Conservation (phyloP, 2,113 vertebrate genomes). For the Erythrolamprus reginae region DNA sequence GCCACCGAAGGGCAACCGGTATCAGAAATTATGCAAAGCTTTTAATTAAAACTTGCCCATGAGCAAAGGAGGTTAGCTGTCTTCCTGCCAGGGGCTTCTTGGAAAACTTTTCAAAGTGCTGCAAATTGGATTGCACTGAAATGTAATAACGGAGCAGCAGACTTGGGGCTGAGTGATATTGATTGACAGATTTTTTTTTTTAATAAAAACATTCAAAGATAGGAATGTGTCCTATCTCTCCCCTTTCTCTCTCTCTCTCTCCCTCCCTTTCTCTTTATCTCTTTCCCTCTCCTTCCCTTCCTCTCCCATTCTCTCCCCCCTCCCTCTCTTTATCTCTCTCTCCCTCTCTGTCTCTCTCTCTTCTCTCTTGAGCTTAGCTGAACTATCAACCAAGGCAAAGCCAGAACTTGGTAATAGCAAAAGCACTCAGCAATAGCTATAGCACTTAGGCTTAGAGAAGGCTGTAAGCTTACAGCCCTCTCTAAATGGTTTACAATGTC, state of each 20-base stretch:
- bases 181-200: slow-evolving; percentile 10
- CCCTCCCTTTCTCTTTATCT: too few species aligned
- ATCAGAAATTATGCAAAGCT: slow-evolving; percentile 37
- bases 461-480: too few species aligned
- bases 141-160: neutral
- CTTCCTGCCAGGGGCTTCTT: slow-evolving; percentile 25
- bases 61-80: slow-evolving; percentile 17
- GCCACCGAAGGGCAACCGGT: slow-evolving; percentile 17
- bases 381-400: neutral
- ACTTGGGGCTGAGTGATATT: neutral
- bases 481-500: neutral
- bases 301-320: too few species aligned
- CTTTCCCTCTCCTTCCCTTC: too few species aligned
- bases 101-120: neutral
- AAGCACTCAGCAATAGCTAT: too few species aligned
- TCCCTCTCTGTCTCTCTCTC: too few species aligned
- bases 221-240: neutral
- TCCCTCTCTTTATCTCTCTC: too few species aligned
- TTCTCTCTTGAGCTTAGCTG: neutral
- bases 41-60: slow-evolving; percentile 62
- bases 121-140: slow-evolving; percentile 26
- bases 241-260: too few species aligned
- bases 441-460: too few species aligned
- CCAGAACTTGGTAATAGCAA: too few species aligned
- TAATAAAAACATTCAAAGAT: neutral